A percentile compares a stretch with the other conserved stretches of the same genome.
phyloP scores from a whole-genome alignment of 2,888 invertebrate species.

The Latheticus oryzae region DNA sequence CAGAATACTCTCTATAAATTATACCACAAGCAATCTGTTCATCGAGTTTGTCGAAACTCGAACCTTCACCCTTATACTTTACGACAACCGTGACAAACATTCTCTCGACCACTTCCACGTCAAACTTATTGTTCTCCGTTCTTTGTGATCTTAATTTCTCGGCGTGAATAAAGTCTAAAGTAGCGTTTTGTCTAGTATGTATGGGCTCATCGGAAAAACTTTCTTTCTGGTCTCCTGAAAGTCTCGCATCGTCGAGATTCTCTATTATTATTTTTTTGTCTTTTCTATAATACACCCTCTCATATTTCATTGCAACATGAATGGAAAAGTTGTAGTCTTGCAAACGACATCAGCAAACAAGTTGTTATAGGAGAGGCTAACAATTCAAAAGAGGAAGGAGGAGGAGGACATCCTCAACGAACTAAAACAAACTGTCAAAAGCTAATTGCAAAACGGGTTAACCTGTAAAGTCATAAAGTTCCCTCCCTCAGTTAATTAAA shows the following conservation, averaged over 20 bases:
- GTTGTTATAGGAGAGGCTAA: slow-evolving; percentile 26
- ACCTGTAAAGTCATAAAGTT: slow-evolving; percentile 56
- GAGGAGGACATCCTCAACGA: slow-evolving; percentile 9
- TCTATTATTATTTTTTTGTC: neutral
- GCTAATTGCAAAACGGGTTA: slow-evolving; percentile 54
- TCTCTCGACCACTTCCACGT: neutral
- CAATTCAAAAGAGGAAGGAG: neutral
- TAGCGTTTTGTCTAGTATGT: slow-evolving; percentile 10
- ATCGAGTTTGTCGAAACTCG: too few relatives aligned
- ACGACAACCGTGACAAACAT: slow-evolving; percentile 9
- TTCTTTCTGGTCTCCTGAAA: slow-evolving; percentile 24
- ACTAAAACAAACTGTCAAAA: slow-evolving; percentile 53
- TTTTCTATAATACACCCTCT: too few relatives aligned
- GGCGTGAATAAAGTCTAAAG: slow-evolving; percentile 23
- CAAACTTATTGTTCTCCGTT: slow-evolving; percentile 14
- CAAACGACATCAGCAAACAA: slow-evolving; percentile 33
- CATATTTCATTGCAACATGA: slow-evolving; percentile 36
- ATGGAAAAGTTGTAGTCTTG: slow-evolving; percentile 37
- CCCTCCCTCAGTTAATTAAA: slow-evolving; percentile 58
- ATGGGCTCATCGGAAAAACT: slow-evolving; percentile 18
- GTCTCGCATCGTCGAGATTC: slow-evolving; percentile 14
- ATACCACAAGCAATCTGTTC: too few relatives aligned
- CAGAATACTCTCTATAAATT: too few relatives aligned
- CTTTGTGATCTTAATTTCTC: slow-evolving; percentile 26
- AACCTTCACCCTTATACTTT: neutral